Conservation (phyloP, 2,888 invertebrate genomes). For the Pseudanteris insignis region DNA sequence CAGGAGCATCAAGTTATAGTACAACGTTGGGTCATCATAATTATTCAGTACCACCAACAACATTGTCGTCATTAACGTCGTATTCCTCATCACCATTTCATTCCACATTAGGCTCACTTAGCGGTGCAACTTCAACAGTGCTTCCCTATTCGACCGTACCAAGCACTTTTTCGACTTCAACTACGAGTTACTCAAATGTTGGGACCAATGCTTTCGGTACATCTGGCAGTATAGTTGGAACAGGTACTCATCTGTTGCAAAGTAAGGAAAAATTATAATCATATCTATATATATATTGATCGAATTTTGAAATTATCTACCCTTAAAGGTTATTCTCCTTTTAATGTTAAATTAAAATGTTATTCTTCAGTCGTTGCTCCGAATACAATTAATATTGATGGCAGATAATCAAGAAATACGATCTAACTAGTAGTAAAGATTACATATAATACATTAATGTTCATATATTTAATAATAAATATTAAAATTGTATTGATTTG, state of each 20-base stretch:
- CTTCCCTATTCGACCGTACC: slow-evolving; percentile 62
- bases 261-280: slow-evolving; percentile 25
- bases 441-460: no score
- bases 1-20: slow-evolving; percentile 56
- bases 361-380: no score
- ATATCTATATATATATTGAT: not conserved
- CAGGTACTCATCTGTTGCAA: slow-evolving; percentile 52
- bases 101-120: slow-evolving; percentile 57
- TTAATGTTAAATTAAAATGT: no score
- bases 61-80: slow-evolving; percentile 58
- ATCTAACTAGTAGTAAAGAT: no score
- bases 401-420: no score
- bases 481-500: slow-evolving; percentile 1
- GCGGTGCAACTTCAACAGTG: slow-evolving; percentile 61
- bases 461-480: no score
- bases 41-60: slow-evolving; percentile 58
- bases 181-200: slow-evolving; percentile 61
- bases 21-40: slow-evolving; percentile 59
- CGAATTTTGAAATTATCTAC: no score
- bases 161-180: slow-evolving; percentile 60
- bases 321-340: no score
- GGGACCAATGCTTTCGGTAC: slow-evolving; percentile 64
- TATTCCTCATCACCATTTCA: slow-evolving; percentile 61
- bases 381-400: no score
- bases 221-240: slow-evolving; percentile 53